Base-by-base conservation (phyloP, 2,797 vertebrate species). In the Geotrypetes seraphini region DNA sequence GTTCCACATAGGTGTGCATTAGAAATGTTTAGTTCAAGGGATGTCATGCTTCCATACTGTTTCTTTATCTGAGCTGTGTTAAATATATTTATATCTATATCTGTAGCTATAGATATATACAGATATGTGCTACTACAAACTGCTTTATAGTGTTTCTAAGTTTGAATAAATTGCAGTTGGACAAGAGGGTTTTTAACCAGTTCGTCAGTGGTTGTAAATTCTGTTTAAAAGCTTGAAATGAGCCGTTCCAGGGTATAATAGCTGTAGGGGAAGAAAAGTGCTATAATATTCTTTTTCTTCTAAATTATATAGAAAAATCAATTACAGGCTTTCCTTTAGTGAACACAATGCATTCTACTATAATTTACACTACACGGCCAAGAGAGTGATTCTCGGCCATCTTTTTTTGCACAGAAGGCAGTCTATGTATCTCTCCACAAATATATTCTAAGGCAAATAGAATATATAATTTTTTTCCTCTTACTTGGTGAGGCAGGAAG, bases 231-330 rank as follows among this genome's bases (percentile, higher is more conserved):
- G 16, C 14, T 19, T 47, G 35, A 53, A 57, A 48, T 29, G 37
- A 66, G 12, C 18, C 59, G 16, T 60, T 53, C 13, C 17, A 40
- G 31, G 33, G 22, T n/a, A 57, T 56, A 60, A 47, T 36, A 53
- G 31, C 19, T 33, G 3, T 11, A 46, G 25, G 14, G 40, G 44
- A 51, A 64, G 13, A 53, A 41, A 40, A 51, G 19, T 33, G 16
- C 33, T 53, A 28, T 37, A 46, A n/a, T n/a, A n/a, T n/a, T n/a
- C n/a, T n/a, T 41, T 18, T 33, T 13, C 37, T 54, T 51, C 25
- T 36, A 49, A 28, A 40, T 44, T 37, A 21, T 32, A 9, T 40
- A 22, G n/a, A 31, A 24, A 55, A 58, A 56, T 52, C 39, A 51
- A 19, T 52, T 33, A 21, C 13, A 41, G 34, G 11, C 25, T 47